Conservation (phyloP, 2,113 vertebrate genomes). For the Cryptoleucopteryx plumbea region DNA sequence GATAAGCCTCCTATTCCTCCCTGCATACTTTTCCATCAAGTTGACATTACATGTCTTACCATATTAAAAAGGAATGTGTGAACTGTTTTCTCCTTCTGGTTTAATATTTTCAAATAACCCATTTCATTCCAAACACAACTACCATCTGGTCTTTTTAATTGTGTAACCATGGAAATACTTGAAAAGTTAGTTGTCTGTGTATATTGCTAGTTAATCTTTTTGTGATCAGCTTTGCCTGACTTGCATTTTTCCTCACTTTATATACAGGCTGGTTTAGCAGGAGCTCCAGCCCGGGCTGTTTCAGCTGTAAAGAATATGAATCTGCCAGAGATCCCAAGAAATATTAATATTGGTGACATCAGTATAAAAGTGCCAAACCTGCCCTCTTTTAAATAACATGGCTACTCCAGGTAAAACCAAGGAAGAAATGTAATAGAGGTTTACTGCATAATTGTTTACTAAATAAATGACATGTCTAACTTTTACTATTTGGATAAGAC, state of each 20-base stretch:
- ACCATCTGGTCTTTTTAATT: conserved; percentile 68
- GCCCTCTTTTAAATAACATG: conserved; percentile 96
- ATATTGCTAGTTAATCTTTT: not conserved
- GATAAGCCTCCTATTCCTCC: conserved; percentile 6
- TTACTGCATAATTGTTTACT: conserved; percentile 88
- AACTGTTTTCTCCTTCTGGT: conserved; percentile 70
- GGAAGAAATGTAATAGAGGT: conserved; percentile 70
- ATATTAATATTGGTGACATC: conserved; percentile 99
- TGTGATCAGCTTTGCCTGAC: conserved; percentile 56
- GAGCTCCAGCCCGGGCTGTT: conserved; percentile 96
- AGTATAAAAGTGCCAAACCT: conserved; percentile 99
- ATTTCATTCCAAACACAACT: conserved; percentile 73
- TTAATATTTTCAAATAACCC: conserved; percentile 73
- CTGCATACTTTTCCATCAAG: conserved; percentile 49
- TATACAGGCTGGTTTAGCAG: conserved; percentile 95
- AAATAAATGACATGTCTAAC: conserved; percentile 74
- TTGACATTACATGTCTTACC: conserved; percentile 66
- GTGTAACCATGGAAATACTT: conserved; percentile 62
- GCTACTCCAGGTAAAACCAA: conserved; percentile 75
- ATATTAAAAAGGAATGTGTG: conserved; percentile 64
- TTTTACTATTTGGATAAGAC: conserved; percentile 76
- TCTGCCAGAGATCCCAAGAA: conserved; percentile 98
- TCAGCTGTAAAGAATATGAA: conserved; percentile 99
- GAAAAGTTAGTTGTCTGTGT: conserved; percentile 46
- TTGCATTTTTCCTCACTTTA: conserved; percentile 76